A percentile compares a stretch with the other conserved stretches of the same genome.
phyloP scores from a whole-genome alignment of 2,888 invertebrate genomes.

The Drosophila anomelani region DNA sequence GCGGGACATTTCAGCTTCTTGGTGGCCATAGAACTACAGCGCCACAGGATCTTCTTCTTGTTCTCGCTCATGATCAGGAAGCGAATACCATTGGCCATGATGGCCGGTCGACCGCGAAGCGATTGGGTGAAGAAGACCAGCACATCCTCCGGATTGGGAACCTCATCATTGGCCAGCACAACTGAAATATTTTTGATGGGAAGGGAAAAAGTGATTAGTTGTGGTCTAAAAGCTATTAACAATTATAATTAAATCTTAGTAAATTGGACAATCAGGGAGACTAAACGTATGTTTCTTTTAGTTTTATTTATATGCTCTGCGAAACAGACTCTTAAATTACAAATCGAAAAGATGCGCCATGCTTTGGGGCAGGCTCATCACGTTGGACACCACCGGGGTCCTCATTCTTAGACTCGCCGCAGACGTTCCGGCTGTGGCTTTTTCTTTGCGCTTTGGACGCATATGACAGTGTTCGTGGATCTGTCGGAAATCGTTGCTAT shows the following conservation, averaged over 20 bases:
- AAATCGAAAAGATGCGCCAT: constrained; percentile 52
- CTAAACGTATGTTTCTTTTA: constrained; percentile 18
- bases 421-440: neutral
- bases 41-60: constrained; percentile 84
- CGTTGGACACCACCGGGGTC: constrained; percentile 34
- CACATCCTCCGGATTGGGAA: constrained; percentile 83
- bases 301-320: constrained; percentile 58
- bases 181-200: constrained; percentile 62
- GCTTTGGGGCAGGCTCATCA: constrained; percentile 25
- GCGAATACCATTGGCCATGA: constrained; percentile 84
- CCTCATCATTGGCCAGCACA: constrained; percentile 82
- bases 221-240: neutral
- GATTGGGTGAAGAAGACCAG: constrained; percentile 84
- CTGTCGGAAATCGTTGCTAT: constrained; percentile 83
- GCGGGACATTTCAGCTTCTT: constrained; percentile 85
- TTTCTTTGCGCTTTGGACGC: constrained; percentile 67
- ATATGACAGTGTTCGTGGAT: constrained; percentile 83
- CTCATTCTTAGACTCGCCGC: neutral
- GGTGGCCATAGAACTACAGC: constrained; percentile 85
- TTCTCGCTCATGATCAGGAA: constrained; percentile 85
- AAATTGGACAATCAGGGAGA: constrained; percentile 18
- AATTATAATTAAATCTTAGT: neutral
- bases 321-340: constrained; percentile 57
- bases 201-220: constrained; percentile 22
- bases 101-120: constrained; percentile 84